Base-by-base conservation (phyloP, 2,113 vertebrate species). In the Speoplatyrhinus poulsoni region DNA sequence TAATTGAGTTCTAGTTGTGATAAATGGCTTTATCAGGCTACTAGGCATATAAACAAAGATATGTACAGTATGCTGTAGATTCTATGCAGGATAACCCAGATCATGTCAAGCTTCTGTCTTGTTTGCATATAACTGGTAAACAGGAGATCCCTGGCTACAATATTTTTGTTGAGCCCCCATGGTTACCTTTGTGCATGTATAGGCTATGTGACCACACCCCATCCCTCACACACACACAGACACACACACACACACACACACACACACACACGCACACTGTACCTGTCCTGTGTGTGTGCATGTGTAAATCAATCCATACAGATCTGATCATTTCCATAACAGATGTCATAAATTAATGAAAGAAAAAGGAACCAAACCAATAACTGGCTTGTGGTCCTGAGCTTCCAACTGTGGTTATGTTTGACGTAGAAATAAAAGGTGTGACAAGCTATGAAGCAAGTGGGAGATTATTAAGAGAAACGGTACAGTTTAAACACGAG, bases 361-460 rank as follows among this genome's bases (percentile, higher is more conserved):
- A 41, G 59, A 88, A 89, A 89, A 72, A 76, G 88, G 87, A 90
- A 91, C 80, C 77, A 57, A 46, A 91, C 80, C 77, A 57, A 46
- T 68, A 85, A 80, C 80, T 77, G 26, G 12, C 7, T 9, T 6
- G 72, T 32, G 16, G 15, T 15, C 79, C 53, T 60, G 49, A 76
- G 48, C 46, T 41, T 5, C 36, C 36, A 41, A 41, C 36, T 41
- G 36, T 41, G 36, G 36, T 41, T 41, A 41, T 41, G 36, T 41
- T 41, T 41, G 65, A 33, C 52, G 17, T 17, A 67, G 11, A 72
- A 19, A 65, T 13, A 65, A 36, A 66, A 41, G 60, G 55, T 16
- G 26, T 52, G 10, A 41, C 9, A 60, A 10, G 17, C 19, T 3
- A 33, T 33, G 13, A 60, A 36, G 57, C 36, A 33, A 60, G 49